A percentile compares a stretch with the other conserved stretches of the same genome.
Conservation (phyloP, 2,113 vertebrate species). For the Edolisoma coerulescens region DNA sequence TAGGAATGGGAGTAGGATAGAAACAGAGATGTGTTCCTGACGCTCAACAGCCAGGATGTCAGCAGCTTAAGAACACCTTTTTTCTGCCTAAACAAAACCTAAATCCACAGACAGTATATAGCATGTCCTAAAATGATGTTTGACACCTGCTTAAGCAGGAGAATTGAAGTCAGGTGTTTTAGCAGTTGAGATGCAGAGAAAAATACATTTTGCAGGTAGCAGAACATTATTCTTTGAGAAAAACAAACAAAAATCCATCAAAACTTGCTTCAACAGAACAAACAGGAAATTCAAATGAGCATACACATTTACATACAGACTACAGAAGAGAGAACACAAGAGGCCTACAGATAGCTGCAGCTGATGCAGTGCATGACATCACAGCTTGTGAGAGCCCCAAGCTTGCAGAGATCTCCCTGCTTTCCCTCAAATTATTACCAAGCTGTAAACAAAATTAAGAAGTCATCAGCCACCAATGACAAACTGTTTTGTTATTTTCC, state of each 20-base stretch:
- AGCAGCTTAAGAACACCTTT: not conserved
- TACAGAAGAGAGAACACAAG: not conserved
- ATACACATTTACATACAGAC: not conserved
- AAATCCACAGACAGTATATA: not conserved
- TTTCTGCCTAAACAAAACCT: not conserved
- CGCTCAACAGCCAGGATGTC: not conserved
- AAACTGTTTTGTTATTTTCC: not conserved
- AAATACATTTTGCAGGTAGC: not conserved
- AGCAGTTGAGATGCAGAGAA: not conserved
- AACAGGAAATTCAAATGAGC: not conserved
- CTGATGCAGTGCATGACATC: not conserved
- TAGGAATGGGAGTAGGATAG: not conserved
- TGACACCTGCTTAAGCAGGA: not conserved
- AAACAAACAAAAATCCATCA: not conserved
- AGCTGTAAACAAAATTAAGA: not conserved
- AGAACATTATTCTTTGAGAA: not conserved
- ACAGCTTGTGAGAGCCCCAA: not conserved
- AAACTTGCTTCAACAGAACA: not conserved
- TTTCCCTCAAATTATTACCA: not conserved
- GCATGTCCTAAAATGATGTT: not conserved
- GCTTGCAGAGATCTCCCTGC: not conserved
- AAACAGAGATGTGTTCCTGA: not conserved
- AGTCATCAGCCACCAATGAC: not conserved
- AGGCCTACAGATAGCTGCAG: not conserved
- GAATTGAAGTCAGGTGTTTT: not conserved